Evolutionary conservation across 1,140 invertebrate genomes (phyloP), one percentile per base, ranked within the genome.

Genomic region (Liolophura sinensis): DNA sequence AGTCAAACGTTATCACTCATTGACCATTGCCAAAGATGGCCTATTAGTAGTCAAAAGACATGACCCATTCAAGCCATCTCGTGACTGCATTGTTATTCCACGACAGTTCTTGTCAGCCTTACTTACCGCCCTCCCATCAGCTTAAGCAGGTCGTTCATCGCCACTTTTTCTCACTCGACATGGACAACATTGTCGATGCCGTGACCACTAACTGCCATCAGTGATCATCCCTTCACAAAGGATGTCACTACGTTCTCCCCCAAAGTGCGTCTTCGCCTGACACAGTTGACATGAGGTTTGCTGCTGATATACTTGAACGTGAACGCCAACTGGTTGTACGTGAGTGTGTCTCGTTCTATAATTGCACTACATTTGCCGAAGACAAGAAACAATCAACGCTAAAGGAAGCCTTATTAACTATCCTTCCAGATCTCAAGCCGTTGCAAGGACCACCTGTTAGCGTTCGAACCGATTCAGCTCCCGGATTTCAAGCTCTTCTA

Each of bases 131-230:
- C 72, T 22, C 69, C 69, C 52, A 69, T 68, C 9, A 58, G n/a
- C n/a, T n/a, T n/a, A n/a, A 66, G 31, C 50, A 56, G 15, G 54
- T 68, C 18, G 25, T 71, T 9, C 50, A 59, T 4, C 60, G 68
- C 27, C 60, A 65, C 25, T 71, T 73, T 55, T 72, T 60, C 57
- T 65, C 62, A 15, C 62, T 65, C 14, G 69, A 74, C 49, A 65
- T 73, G 65, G 62, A 67, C 50, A 70, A 68, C 50, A 47, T 57
- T 0, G 50, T 66, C 3, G 52, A 56, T 16, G 18, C n/a, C 1
- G 54, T 62, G 16, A 48, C 51, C 47, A 7, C 47, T 18, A 9
- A 47, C 16, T 65, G 58, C 49, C 68, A 67, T 31, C 24, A 16
- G 25, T 74, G 70, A 55, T 57, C 56, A 18, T 54, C 73, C 1